These are phyloP conservation scores for Apeira syringaria DNA, from an alignment of 2,888 invertebrate species.

Conservation along the genomic window DNA sequence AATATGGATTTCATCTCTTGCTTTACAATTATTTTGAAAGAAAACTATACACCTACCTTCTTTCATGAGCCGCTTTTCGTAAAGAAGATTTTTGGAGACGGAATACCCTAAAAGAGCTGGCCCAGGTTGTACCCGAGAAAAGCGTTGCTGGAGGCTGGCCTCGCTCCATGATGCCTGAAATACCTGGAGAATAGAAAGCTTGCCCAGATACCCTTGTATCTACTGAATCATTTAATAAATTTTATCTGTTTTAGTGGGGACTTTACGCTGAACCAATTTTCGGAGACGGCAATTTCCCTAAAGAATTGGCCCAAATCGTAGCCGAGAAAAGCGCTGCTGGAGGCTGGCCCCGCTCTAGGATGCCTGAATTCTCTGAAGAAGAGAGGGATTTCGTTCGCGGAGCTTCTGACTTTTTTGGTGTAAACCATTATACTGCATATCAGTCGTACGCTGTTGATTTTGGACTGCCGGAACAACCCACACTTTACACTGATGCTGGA, in stretches of 20 bases:
- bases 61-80: no score
- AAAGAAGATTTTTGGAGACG: conserved; percentile 73
- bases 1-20: no score
- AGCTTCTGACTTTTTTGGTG: conserved; percentile 68
- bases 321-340: conserved; percentile 67
- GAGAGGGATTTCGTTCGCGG: conserved; percentile 58
- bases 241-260: conserved; percentile 51
- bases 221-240: no score
- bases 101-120: conserved; percentile 79
- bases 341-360: conserved; percentile 62
- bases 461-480: conserved; percentile 18
- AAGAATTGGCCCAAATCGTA: conserved; percentile 65
- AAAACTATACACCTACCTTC: no score
- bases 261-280: conserved; percentile 77
- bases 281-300: conserved; percentile 78
- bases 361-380: conserved; percentile 69
- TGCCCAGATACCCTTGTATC: no score
- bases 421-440: conserved; percentile 86
- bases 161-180: conserved; percentile 68
- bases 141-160: conserved; percentile 66
- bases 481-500: conserved; percentile 45
- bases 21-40: no score
- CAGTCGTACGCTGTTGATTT: conserved; percentile 39
- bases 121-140: conserved; percentile 64
- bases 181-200: conserved; percentile 60